Conservation (phyloP, 2,113 vertebrate species). For the Alexandromys fortis region DNA sequence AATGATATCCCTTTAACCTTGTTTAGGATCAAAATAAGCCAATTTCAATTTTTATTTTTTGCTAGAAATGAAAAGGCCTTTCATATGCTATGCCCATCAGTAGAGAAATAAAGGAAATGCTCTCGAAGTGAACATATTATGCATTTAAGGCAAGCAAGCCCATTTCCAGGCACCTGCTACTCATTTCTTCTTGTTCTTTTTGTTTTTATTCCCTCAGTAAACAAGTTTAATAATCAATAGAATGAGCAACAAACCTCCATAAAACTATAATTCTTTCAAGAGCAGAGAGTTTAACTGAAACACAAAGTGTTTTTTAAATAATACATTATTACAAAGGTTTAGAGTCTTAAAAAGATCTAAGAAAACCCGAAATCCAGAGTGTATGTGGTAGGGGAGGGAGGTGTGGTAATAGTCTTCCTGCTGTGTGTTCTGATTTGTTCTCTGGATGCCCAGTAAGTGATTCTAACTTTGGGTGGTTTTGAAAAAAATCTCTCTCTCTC, state of each 20-base stretch:
- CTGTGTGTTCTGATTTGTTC: neutral
- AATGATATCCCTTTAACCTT: conserved; percentile 65
- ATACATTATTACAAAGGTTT: neutral
- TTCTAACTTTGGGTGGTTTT: neutral
- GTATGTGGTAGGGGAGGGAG: neutral
- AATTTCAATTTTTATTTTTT: conserved; percentile 63
- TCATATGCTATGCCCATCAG: conserved; percentile 5
- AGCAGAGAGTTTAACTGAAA: conserved; percentile 47
- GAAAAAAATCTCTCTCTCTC: neutral
- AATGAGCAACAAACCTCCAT: conserved; percentile 34
- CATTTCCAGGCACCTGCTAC: conserved; percentile 4
- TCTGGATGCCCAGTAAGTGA: neutral
- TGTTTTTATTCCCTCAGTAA: neutral
- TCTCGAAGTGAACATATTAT: conserved; percentile 17
- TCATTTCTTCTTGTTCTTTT: neutral
- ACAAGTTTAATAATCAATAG: conserved; percentile 22
- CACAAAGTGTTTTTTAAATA: conserved; percentile 33
- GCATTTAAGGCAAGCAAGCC: neutral
- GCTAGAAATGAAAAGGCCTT: conserved; percentile 25
- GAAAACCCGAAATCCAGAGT: conserved; percentile 25
- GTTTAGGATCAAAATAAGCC: conserved; percentile 63
- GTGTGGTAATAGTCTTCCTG: neutral
- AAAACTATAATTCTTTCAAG: conserved; percentile 43
- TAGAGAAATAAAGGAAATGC: neutral
- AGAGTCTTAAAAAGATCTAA: conserved; percentile 2